phyloP scores from a whole-genome alignment of 2,888 invertebrate species.

The Taenaris catops region DNA sequence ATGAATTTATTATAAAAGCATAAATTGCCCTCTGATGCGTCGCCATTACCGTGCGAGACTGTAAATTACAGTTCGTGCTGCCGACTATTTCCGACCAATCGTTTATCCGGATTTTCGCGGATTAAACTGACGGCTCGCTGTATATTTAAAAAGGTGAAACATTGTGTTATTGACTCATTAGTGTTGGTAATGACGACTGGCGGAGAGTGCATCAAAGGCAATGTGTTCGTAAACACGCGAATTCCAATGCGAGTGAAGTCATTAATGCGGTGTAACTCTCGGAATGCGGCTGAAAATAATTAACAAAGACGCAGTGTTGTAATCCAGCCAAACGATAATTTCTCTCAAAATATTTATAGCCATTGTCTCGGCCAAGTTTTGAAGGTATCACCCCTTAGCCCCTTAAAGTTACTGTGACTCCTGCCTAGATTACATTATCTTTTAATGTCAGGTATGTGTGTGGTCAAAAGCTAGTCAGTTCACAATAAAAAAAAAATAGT shows the following conservation, averaged over 20 bases:
- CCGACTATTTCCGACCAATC: conserved; percentile 50
- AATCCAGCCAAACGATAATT: too few species aligned
- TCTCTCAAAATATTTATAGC: too few species aligned
- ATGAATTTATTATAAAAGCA: conserved; percentile 78
- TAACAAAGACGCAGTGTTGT: too few species aligned
- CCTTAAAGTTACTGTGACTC: too few species aligned
- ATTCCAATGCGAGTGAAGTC: conserved; percentile 7
- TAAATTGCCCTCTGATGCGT: conserved; percentile 74
- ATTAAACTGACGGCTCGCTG: conserved; percentile 30
- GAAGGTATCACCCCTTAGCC: too few species aligned
- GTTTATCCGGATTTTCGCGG: conserved; percentile 59
- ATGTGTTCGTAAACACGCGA: conserved; percentile 12
- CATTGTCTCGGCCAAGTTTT: too few species aligned
- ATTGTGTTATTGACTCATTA: conserved; percentile 23
- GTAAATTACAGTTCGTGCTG: conserved; percentile 72
- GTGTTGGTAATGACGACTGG: conserved; percentile 20
- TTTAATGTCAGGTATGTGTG: too few species aligned
- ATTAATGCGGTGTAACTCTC: conserved; percentile 4
- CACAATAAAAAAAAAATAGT: too few species aligned
- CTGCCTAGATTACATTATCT: too few species aligned
- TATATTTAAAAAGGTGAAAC: conserved; percentile 34
- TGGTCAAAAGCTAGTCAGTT: too few species aligned
- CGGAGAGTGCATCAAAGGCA: conserved; percentile 20
- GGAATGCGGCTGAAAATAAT: too few species aligned
- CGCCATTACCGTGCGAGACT: conserved; percentile 64